phyloP scores from a whole-genome alignment of 2,888 invertebrate species.

The Tiliacea citrago region DNA sequence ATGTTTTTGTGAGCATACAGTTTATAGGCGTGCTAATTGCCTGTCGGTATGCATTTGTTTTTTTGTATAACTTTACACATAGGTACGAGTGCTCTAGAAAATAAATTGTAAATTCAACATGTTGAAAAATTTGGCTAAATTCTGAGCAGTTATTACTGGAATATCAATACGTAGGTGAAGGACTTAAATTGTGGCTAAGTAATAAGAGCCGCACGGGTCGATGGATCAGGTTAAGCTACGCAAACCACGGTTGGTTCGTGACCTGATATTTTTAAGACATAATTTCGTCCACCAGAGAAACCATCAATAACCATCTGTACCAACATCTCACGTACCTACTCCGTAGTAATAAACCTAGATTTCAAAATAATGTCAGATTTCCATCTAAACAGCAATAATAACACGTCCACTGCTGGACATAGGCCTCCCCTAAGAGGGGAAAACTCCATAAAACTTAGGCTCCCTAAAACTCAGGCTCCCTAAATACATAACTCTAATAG shows the following conservation, averaged over 20 bases:
- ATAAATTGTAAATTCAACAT: slow-evolving; percentile 2
- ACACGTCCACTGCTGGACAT: too few species aligned
- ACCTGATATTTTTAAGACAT: too few species aligned
- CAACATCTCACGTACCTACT: too few species aligned
- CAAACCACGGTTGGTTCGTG: background rate
- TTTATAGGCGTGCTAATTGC: slow-evolving; percentile 48
- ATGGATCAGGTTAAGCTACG: background rate
- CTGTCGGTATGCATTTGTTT: slow-evolving; percentile 12
- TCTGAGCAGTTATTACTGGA: background rate
- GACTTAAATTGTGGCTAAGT: background rate
- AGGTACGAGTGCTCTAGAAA: background rate
- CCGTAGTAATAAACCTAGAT: too few species aligned
- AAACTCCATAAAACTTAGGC: too few species aligned
- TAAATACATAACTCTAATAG: too few species aligned
- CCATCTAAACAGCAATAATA: background rate
- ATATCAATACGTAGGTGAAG: background rate
- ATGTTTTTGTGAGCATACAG: slow-evolving; percentile 17
- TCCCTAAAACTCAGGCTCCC: too few species aligned
- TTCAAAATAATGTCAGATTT: too few species aligned
- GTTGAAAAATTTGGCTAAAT: too few species aligned
- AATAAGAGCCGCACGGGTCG: background rate
- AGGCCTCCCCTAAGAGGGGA: too few species aligned
- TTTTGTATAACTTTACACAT: background rate
- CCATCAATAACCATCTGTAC: too few species aligned
- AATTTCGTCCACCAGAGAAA: too few species aligned